A percentile compares a stretch with the other conserved stretches of the same genome.
These are phyloP conservation scores for Uria lomvia DNA, from an alignment of 2,113 vertebrate species.

Conservation along the genomic window DNA sequence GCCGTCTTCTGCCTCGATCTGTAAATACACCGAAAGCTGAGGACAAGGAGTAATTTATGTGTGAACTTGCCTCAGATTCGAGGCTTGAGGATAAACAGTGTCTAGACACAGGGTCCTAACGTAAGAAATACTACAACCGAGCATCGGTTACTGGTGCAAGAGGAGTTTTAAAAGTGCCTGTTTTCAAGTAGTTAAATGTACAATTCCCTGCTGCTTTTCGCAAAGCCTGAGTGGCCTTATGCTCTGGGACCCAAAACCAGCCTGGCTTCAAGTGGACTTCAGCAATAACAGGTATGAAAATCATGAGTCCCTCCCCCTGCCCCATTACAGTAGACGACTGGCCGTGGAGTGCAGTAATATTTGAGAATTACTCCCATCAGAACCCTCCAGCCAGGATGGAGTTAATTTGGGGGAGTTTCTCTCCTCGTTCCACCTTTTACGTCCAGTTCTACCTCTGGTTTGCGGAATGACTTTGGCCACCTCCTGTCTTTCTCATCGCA, in stretches of 20 bases:
- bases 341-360: neutral
- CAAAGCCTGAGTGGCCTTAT: neutral
- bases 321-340: neutral
- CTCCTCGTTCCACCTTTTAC: neutral
- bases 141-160: neutral
- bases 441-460: neutral
- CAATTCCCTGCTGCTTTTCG: neutral
- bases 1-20: neutral
- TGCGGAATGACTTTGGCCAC: neutral
- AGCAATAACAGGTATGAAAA: neutral
- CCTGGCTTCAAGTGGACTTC: neutral
- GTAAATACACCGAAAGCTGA: neutral
- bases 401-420: neutral
- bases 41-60: neutral
- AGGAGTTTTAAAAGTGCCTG: neutral
- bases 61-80: neutral
- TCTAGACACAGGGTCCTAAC: neutral
- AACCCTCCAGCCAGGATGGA: rapidly evolving
- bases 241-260: neutral
- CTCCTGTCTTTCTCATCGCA: neutral
- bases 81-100: neutral
- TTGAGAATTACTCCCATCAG: neutral
- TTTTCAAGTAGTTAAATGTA: neutral
- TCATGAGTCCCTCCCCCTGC: neutral
- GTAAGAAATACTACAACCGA: neutral